Base-by-base conservation (phyloP, 2,113 vertebrate genomes). In the Grallaria varia region DNA sequence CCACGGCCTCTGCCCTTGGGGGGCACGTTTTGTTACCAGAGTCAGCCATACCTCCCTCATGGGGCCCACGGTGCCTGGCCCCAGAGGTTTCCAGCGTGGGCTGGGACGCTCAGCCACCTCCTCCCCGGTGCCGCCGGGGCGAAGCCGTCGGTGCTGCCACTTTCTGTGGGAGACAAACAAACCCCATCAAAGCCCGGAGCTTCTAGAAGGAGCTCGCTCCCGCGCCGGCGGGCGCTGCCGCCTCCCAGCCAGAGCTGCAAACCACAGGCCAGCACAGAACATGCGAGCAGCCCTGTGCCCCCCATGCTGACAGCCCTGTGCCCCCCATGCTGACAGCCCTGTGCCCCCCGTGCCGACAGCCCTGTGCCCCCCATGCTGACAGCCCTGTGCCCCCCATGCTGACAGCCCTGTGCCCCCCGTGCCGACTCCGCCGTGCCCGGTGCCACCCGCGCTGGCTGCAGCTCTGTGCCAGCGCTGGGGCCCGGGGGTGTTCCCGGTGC, bases 181-280 rank as follows among this genome's bases (percentile, higher is more conserved):
- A 85, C 33, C 53, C 81, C 95, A 90, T 95, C 96, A 93, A 93
- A 97, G 91, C 86, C 17, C 22, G 0, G 23, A 66, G 60, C 85
- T 87, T 95, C 80, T 39, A 87, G 90, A 91, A 92, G 56, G 47
- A 68, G 86, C 89, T 73, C 8, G 33, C 59, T 93, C 84, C 81
- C 5, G 64, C 33, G 44, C 83, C 10, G 45, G 76, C 76, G 33
- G 60, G 45, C 4, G 3, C 90, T 77, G 91, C 96, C 28, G 8
- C 91, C 89, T 79, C 91, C 37, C 78, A 89, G 66, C 73, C 21
- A 31, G 69, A 33, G 78, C 67, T 96, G 84, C 82, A 97, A 96
- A 85, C 94, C 95, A 76, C 95, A 84, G 76, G 76, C 60, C 4
- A 21, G 64, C 17, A 3, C 45, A 16, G 42, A 77, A 52, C 8